phyloP scores from a whole-genome alignment of 2,113 vertebrate genomes.

The Hirundichthys speculiger region DNA sequence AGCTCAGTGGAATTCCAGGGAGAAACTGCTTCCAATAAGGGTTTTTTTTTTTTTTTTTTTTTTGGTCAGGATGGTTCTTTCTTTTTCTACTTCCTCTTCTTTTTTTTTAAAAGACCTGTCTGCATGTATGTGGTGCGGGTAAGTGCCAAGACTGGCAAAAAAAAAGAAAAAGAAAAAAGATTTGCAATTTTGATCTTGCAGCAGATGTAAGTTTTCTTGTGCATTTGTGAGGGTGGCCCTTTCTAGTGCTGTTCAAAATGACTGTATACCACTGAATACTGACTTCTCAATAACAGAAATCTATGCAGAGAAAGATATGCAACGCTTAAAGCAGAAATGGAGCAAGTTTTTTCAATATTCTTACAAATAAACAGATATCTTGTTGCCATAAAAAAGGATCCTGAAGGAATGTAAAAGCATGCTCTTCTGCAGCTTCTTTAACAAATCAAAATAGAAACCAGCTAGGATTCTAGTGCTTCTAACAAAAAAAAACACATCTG shows the following conservation, averaged over 20 bases:
- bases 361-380: slow-evolving; percentile 38
- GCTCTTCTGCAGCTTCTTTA: slow-evolving; percentile 54
- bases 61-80: neutral
- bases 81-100: too few relatives aligned
- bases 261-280: slow-evolving; percentile 4
- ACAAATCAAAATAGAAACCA: slow-evolving; percentile 61
- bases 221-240: too few relatives aligned
- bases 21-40: slow-evolving; percentile 34
- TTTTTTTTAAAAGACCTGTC: too few relatives aligned
- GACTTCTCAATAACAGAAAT: too few relatives aligned
- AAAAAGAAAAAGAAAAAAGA: too few relatives aligned
- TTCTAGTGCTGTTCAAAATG: slow-evolving; percentile 38
- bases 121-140: too few relatives aligned
- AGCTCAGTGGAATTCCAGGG: slow-evolving; percentile 44
- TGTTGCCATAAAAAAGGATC: slow-evolving; percentile 50
- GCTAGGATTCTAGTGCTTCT: slow-evolving; percentile 33
- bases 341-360: slow-evolving; percentile 22
- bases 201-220: too few relatives aligned
- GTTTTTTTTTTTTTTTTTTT: slow-evolving; percentile 33
- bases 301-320: slow-evolving; percentile 23
- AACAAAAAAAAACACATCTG: slow-evolving; percentile 49
- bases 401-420: slow-evolving; percentile 39
- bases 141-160: too few relatives aligned
- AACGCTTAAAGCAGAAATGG: slow-evolving; percentile 35
- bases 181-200: too few relatives aligned